Evolutionary conservation across 2,113 vertebrate genomes (phyloP), one percentile per base, ranked within the genome.

Genomic region (Chrysemys picta): DNA sequence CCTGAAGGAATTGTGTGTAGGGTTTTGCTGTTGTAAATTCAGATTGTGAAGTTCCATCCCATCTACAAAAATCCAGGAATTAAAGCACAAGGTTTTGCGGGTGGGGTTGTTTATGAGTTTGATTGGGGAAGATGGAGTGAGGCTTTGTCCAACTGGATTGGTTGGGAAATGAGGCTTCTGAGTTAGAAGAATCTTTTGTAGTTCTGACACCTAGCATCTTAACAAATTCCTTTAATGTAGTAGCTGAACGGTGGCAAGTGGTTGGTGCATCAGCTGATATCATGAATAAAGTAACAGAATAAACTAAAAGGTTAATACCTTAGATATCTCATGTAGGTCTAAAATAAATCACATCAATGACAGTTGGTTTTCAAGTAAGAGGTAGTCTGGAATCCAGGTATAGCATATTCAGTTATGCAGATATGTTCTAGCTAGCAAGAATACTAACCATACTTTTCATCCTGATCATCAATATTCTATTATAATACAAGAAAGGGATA

Each of bases 41-140:
- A 45, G 88, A 75, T 80, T 85, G 86, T 92, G 95, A 96, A 89
- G 75, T 87, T 50, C 86, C 10, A 19, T 21, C 27, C 93, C 78
- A 76, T 42, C 82, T 97, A 94, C 82, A 87, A 90, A 95, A 93
- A 69, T 90, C 94, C 80, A 54, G 47, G 56, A 91, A 59, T 81
- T 85, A 84, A 11, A 90, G 89, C 91, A 89, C 38, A 87, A 83
- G 92, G 75, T 90, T 56, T 89, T 94, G 87, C 79, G 50, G 83
- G 88, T 75, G 13, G 22, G 17, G 85, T 69, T 17, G 62, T 65
- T 69, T 69, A 35, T 69, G 35, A 90, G 56, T 95, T 29, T 59
- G 72, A 78, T 85, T 78, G 42, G 52, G 91, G 79, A 82, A 78
- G 62, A 88, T 38, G 84, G 89, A 87, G 49, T 62, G 93, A 92